These are phyloP conservation scores for Tetragnatha montana DNA, from an alignment of 2,888 invertebrate genomes.

Conservation along the genomic window DNA sequence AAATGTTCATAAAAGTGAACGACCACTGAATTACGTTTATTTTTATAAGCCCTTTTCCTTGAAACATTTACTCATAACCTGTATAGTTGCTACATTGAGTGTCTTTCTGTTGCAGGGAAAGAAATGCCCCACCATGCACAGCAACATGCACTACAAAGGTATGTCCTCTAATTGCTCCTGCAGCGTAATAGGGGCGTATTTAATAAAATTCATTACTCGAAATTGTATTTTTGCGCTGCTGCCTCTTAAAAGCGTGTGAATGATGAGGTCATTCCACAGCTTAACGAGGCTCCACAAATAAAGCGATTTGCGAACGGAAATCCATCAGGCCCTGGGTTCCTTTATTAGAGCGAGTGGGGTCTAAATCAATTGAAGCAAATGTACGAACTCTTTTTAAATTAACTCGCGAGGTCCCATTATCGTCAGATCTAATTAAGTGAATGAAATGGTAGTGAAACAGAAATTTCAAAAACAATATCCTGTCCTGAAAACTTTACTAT, in stretches of 20 bases:
- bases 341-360: slow-evolving; percentile 50
- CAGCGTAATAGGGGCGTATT: slow-evolving; percentile 1
- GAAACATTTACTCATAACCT: no score
- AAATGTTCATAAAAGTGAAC: no score
- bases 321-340: slow-evolving; percentile 49
- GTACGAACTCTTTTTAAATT: slow-evolving; percentile 59
- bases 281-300: slow-evolving; percentile 64
- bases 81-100: background rate
- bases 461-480: slow-evolving; percentile 60
- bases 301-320: slow-evolving; percentile 65
- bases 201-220: slow-evolving; percentile 47
- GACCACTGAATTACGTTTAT: no score
- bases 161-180: slow-evolving; percentile 38
- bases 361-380: slow-evolving; percentile 63
- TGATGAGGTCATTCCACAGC: slow-evolving; percentile 52
- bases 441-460: slow-evolving; percentile 57
- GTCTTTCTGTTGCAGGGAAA: slow-evolving; percentile 42
- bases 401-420: slow-evolving; percentile 55
- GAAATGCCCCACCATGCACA: slow-evolving; percentile 58
- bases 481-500: slow-evolving; percentile 48
- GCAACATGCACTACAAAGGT: slow-evolving; percentile 57
- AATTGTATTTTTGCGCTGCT: slow-evolving; percentile 46
- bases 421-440: slow-evolving; percentile 59
- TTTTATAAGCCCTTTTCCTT: no score
- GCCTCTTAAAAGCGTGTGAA: slow-evolving; percentile 47